phyloP scores from a whole-genome alignment of 37 sponge, comb jelly and placozoan genomes.

The Halichondria panicea region DNA sequence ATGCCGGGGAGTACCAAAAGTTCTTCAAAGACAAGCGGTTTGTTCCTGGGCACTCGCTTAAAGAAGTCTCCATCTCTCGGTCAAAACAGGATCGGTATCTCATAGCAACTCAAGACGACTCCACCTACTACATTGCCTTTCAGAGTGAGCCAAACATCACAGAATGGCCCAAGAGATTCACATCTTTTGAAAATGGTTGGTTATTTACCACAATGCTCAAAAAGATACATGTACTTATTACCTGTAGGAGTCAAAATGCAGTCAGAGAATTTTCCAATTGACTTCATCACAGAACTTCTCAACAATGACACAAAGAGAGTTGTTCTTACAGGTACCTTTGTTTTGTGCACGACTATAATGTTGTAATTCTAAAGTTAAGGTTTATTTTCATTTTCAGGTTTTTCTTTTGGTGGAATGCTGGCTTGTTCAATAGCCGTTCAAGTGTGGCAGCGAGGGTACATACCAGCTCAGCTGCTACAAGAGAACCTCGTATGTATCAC shows the following conservation, averaged over 20 bases:
- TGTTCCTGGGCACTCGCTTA: background rate
- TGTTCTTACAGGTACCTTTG: conserved; percentile 51
- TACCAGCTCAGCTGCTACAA: background rate
- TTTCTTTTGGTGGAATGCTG: conserved; percentile 17
- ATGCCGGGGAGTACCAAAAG: background rate
- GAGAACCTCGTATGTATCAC: conserved; percentile 5
- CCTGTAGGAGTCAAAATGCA: conserved; percentile 5
- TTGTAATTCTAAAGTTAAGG: no score
- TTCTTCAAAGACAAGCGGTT: background rate
- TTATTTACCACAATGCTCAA: background rate
- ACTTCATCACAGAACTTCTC: conserved; percentile 39
- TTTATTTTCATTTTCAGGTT: background rate
- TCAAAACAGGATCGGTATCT: conserved; percentile 5
- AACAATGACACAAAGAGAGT: conserved; percentile 7
- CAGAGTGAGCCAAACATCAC: conserved; percentile 20
- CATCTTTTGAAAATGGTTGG: conserved; percentile 17
- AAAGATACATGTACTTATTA: no score
- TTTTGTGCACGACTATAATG: no score
- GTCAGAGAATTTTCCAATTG: conserved; percentile 15
- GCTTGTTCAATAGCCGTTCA: background rate
- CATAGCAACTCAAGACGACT: background rate
- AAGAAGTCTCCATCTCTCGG: background rate
- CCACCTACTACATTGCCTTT: conserved; percentile 27
- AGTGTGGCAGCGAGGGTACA: background rate
- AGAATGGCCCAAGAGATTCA: conserved; percentile 25